phyloP scores from a whole-genome alignment of 2,113 vertebrate genomes.

The Pachypanchax playfairii region DNA sequence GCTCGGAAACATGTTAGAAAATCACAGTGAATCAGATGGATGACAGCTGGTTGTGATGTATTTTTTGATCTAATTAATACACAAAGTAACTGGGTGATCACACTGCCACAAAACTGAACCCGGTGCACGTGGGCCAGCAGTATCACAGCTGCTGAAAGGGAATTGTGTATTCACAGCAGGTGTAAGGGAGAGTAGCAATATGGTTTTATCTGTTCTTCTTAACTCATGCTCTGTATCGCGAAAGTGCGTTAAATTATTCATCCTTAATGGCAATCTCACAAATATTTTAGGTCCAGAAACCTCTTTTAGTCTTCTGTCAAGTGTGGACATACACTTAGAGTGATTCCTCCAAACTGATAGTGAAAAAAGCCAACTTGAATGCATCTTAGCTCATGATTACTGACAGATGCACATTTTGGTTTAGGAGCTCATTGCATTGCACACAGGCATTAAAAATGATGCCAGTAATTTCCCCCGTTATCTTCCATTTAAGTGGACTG shows the following conservation, averaged over 20 bases:
- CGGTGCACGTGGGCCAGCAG: slow-evolving; percentile 35
- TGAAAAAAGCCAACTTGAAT: slow-evolving; percentile 24
- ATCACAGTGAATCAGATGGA: slow-evolving; percentile 66
- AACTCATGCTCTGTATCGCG: slow-evolving; percentile 38
- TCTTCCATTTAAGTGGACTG: slow-evolving; percentile 39
- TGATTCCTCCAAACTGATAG: slow-evolving; percentile 28
- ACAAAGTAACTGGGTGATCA: slow-evolving; percentile 60
- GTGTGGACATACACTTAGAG: slow-evolving; percentile 18
- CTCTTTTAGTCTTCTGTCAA: slow-evolving; percentile 34
- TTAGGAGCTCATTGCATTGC: slow-evolving; percentile 36
- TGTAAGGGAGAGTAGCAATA: slow-evolving; percentile 36
- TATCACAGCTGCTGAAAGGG: slow-evolving; percentile 43
- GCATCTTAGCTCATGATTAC: slow-evolving; percentile 29
- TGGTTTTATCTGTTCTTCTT: slow-evolving; percentile 43
- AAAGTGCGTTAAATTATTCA: slow-evolving; percentile 72
- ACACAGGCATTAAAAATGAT: slow-evolving; percentile 45
- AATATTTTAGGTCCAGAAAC: slow-evolving; percentile 68
- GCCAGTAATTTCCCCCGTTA: slow-evolving; percentile 44
- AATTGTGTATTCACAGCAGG: slow-evolving; percentile 47
- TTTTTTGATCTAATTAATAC: slow-evolving; percentile 74
- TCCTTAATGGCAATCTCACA: slow-evolving; percentile 54
- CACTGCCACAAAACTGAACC: slow-evolving; percentile 44
- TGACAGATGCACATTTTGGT: slow-evolving; percentile 33
- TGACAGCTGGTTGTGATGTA: slow-evolving; percentile 73
- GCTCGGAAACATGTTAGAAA: slow-evolving; percentile 69